These are phyloP conservation scores for Plemyria rubiginata DNA, from an alignment of 2,888 invertebrate species.

Conservation along the genomic window DNA sequence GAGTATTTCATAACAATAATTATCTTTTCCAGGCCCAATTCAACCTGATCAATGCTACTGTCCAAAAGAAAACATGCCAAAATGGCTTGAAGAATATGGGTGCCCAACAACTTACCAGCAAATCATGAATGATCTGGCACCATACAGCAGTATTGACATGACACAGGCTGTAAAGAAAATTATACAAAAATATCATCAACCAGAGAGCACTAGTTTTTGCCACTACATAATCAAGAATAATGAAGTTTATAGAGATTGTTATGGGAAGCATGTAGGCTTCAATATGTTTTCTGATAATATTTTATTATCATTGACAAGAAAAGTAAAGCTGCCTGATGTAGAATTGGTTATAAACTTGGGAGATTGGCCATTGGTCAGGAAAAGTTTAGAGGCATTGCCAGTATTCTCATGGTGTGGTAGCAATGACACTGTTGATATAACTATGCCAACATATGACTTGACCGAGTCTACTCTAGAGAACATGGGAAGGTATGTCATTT, in stretches of 20 bases:
- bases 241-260: slow-evolving; percentile 93
- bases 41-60: slow-evolving; percentile 95
- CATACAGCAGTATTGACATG: slow-evolving; percentile 90
- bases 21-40: slow-evolving; percentile 83
- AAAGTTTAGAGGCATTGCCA: slow-evolving; percentile 86
- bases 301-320: slow-evolving; percentile 91
- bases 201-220: slow-evolving; percentile 93
- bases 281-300: slow-evolving; percentile 97
- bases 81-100: slow-evolving; percentile 88
- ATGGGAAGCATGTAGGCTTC: slow-evolving; percentile 97
- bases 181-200: slow-evolving; percentile 89
- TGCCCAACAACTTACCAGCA: slow-evolving; percentile 87
- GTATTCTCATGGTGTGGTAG: slow-evolving; percentile 99
- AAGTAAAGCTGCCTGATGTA: slow-evolving; percentile 92
- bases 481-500: slow-evolving; percentile 95
- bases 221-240: slow-evolving; percentile 95
- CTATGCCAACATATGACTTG: slow-evolving; percentile 97
- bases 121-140: slow-evolving; percentile 89
- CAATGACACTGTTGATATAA: slow-evolving; percentile 92
- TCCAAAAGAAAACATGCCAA: slow-evolving; percentile 85
- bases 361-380: slow-evolving; percentile 95
- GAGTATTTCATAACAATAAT: not conserved
- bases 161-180: slow-evolving; percentile 86
- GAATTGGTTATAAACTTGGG: slow-evolving; percentile 97
- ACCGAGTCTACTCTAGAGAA: slow-evolving; percentile 96